Conservation (phyloP, 1,140 invertebrate species). For the Temnothorax longispinosus region DNA sequence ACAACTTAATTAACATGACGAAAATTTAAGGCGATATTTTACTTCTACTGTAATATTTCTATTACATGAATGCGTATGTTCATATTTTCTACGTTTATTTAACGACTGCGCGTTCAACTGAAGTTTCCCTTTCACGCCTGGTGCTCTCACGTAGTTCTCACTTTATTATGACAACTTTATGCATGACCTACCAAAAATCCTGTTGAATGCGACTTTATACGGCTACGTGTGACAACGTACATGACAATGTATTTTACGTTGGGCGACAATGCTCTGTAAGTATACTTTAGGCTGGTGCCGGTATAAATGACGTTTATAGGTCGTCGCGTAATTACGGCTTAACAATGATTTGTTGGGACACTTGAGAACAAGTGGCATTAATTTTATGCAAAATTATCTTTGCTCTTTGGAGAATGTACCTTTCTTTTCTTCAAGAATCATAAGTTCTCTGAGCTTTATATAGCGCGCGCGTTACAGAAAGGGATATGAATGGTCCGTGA, state of each 20-base stretch:
- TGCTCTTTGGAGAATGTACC: conserved; percentile 30
- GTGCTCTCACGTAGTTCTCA: conserved; percentile 7
- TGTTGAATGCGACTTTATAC: conserved; percentile 29
- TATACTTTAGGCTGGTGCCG: conserved; percentile 15
- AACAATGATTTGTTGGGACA: conserved; percentile 55
- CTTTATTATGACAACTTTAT: conserved; percentile 40
- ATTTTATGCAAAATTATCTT: conserved; percentile 58
- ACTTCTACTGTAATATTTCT: background rate
- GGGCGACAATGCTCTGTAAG: conserved; percentile 1
- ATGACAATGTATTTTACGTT: conserved; percentile 38
- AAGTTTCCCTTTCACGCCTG: conserved; percentile 18
- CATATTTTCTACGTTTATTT: background rate
- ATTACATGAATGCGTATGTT: background rate
- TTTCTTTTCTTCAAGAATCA: conserved; percentile 50
- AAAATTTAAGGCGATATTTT: background rate
- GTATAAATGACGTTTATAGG: conserved; percentile 55
- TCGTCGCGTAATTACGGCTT: conserved; percentile 56
- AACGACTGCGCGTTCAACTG: background rate
- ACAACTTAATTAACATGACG: background rate
- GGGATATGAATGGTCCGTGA: conserved; percentile 43
- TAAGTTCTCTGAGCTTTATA: conserved; percentile 29
- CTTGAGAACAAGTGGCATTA: conserved; percentile 56
- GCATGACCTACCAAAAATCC: conserved; percentile 33
- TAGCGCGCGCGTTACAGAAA: conserved; percentile 5
- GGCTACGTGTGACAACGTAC: conserved; percentile 15